These are phyloP conservation scores for Psilanteris sp. DNA, from an alignment of 1,140 invertebrate species.

Conservation along the genomic window DNA sequence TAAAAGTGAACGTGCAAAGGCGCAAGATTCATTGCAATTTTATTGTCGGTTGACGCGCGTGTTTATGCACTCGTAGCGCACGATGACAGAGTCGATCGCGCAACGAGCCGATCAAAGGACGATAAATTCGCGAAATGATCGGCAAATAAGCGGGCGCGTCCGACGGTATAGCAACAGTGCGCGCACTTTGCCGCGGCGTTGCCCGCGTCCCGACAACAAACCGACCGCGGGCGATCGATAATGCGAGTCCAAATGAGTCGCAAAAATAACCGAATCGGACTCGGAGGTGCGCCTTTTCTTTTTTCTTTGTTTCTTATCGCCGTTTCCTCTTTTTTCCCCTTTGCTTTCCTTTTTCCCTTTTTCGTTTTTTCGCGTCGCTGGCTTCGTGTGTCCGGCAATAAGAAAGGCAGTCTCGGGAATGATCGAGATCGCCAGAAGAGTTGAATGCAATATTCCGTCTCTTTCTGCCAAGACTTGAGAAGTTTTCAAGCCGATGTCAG, in stretches of 20 bases:
- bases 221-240: constrained; percentile 5
- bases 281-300: constrained; percentile 3
- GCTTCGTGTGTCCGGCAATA: constrained; percentile 50
- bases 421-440: constrained; percentile 60
- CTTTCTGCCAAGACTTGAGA: constrained; percentile 54
- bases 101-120: constrained; percentile 22
- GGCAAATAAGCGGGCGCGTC: neutral
- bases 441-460: constrained; percentile 37
- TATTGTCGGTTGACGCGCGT: constrained; percentile 34
- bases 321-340: constrained; percentile 21
- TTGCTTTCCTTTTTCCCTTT: constrained; percentile 25
- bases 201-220: too few relatives aligned
- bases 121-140: constrained; percentile 49
- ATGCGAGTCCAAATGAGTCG: constrained; percentile 3
- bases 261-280: constrained; percentile 41
- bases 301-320: constrained; percentile 33
- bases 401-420: constrained; percentile 43
- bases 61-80: constrained; percentile 16
- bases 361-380: constrained; percentile 35
- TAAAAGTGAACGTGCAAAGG: constrained; percentile 38
- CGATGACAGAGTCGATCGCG: constrained; percentile 43
- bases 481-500: constrained; percentile 56
- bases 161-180: neutral
- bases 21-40: constrained; percentile 49
- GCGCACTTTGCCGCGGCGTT: neutral